Evolutionary conservation across 2,888 invertebrate genomes (phyloP), one percentile per base, ranked within the genome.

Genomic region (Exephanes ischioxanthus): DNA sequence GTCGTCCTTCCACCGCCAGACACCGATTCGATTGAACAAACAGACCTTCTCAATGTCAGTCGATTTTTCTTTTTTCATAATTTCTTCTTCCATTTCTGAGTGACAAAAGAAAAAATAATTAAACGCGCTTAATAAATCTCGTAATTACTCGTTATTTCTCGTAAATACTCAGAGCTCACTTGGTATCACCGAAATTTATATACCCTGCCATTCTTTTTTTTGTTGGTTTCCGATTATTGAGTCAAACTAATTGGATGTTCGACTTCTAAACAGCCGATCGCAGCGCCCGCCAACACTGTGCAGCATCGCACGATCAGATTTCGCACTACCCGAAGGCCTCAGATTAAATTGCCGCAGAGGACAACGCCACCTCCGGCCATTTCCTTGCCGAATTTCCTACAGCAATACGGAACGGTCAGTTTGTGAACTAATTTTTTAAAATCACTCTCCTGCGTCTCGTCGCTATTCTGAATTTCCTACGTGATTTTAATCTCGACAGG

Each of bases 301-400:
- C 71, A 58, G 33, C 76, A 76, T 67, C 82, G 61, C 11, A 70
- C 26, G 26, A 71, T 70, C 68, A 73, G 68, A 22, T 33, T 78
- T 48, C 81, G 79, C 16, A 70, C 82, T 45, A 76, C 71, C n/a
- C 85, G 48, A 51, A 82, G 33, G n/a, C 85, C 85, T 26, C 76
- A 82, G 14, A 51, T 79, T 7, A 75, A 41, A 3, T 19, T 72
- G 14, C 79, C 79, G 9, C 79, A 82, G 51, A 75, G 67, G 33
- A 30, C 79, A 51, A 58, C 37, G 19, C 37, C 70, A 3, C 67
- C 51, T 22, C 66, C 82, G n/a, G 55, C 53, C 3, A 51, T 81
- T 37, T 79, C 75, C 2, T 37, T 63, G 41, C 33, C 66, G 26
- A 61, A 37, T 71, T 82, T 79, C 48, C 51, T 51, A 58, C 82